These are phyloP conservation scores for Sebastes minor DNA, from an alignment of 2,797 vertebrate genomes.

Conservation along the genomic window DNA sequence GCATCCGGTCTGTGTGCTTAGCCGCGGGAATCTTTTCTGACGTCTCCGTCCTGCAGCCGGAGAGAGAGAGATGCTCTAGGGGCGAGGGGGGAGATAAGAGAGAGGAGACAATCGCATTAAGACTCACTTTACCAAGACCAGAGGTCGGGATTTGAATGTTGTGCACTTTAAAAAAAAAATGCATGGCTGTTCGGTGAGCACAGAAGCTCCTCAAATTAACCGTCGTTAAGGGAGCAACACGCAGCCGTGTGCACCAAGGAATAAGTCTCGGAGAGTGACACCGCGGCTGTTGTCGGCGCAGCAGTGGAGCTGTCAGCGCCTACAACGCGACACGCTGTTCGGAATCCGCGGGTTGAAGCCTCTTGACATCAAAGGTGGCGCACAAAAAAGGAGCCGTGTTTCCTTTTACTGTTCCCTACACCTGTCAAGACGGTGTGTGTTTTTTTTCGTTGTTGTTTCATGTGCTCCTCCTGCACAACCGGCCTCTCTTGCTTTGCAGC, in stretches of 20 bases:
- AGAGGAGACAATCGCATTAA: constrained; percentile 69
- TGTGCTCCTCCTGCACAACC: constrained; percentile 16
- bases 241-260: constrained; percentile 18
- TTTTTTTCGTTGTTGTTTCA: constrained; percentile 36
- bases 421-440: constrained; percentile 57
- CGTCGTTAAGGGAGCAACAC: constrained; percentile 24
- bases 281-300: constrained; percentile 40
- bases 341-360: constrained; percentile 54
- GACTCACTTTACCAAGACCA: constrained; percentile 59
- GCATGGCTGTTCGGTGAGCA: constrained; percentile 18
- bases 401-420: constrained; percentile 63
- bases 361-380: constrained; percentile 64
- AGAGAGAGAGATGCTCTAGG: constrained; percentile 52
- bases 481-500: constrained; percentile 42
- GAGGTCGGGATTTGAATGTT: constrained; percentile 66
- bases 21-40: constrained; percentile 52
- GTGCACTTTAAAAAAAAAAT: constrained; percentile 37
- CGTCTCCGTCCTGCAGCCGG: constrained; percentile 37
- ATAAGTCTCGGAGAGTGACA: constrained; percentile 38
- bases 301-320: constrained; percentile 52
- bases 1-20: constrained; percentile 31
- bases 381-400: constrained; percentile 57
- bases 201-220: constrained; percentile 38
- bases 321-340: constrained; percentile 52
- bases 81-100: constrained; percentile 59